phyloP scores from a whole-genome alignment of 1,140 invertebrate genomes.

The Diuraphis noxia region DNA sequence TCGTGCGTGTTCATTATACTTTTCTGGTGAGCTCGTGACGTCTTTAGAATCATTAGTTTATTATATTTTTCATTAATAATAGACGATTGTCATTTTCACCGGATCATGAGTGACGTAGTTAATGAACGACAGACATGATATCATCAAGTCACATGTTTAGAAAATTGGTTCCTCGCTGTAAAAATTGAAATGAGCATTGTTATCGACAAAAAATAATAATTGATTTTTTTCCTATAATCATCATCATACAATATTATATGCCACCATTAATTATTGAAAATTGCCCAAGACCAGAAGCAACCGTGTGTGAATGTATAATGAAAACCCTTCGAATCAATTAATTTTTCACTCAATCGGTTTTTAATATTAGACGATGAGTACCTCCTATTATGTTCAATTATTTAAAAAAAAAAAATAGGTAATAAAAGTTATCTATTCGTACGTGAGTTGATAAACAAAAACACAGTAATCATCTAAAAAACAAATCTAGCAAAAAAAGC shows the following conservation, averaged over 20 bases:
- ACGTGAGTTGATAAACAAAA: neutral
- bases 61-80: neutral
- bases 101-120: neutral
- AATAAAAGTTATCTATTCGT: neutral
- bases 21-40: neutral
- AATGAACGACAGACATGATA: neutral
- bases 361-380: neutral
- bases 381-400: neutral
- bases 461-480: neutral
- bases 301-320: neutral
- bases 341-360: neutral
- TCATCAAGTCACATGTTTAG: neutral
- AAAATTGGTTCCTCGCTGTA: neutral
- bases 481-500: too few species aligned
- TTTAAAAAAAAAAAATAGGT: neutral
- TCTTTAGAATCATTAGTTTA: neutral
- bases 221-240: neutral
- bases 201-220: neutral
- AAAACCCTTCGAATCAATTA: neutral
- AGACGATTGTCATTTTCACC: neutral
- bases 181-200: neutral
- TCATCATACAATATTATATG: neutral
- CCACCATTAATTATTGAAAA: neutral
- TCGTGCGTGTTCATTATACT: neutral
- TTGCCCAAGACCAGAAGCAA: neutral